Percentiles rank a stretch among this genome's conserved stretches.
Evolutionary conservation across 2,797 vertebrate species (phyloP).

Genomic region (Sus cebifrons): DNA sequence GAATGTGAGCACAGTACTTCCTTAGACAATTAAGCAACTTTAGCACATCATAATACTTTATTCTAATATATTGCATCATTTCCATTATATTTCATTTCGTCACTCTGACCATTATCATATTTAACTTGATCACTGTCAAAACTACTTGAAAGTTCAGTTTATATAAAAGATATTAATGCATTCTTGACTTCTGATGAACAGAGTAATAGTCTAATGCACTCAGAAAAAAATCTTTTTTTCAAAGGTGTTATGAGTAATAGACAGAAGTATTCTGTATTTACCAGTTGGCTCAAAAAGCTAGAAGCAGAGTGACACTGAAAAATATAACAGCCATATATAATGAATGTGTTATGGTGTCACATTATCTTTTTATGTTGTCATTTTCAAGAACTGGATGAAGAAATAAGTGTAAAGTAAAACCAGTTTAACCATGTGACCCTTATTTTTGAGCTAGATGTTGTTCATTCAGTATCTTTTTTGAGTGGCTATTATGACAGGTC

Average conservation of each 20-base stretch:
- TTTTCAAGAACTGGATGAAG: background rate
- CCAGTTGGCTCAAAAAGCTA: conserved; percentile 62
- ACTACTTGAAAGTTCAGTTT: conserved; percentile 81
- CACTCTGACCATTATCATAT: conserved; percentile 84
- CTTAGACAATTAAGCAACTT: conserved; percentile 79
- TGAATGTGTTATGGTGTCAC: background rate
- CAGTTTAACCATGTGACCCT: background rate
- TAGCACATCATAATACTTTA: conserved; percentile 81
- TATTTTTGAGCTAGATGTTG: background rate
- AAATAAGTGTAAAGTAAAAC: background rate
- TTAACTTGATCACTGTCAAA: conserved; percentile 89
- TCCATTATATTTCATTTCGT: conserved; percentile 85
- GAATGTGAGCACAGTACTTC: conserved; percentile 69
- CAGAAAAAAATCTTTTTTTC: conserved; percentile 74
- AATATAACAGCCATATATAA: conserved; percentile 57
- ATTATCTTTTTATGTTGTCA: conserved; percentile 6
- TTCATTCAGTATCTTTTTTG: conserved; percentile 46
- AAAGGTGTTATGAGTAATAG: conserved; percentile 72
- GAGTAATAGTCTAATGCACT: conserved; percentile 81
- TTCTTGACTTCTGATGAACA: conserved; percentile 85
- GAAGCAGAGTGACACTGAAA: conserved; percentile 55
- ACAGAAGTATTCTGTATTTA: background rate
- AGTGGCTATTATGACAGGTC: background rate
- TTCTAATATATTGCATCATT: conserved; percentile 83
- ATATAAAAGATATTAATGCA: conserved; percentile 78